Percentiles rank a stretch among this genome's conserved stretches.
Evolutionary conservation across 2,113 vertebrate species (phyloP).

Genomic region (Dipodomys spectabilis): DNA sequence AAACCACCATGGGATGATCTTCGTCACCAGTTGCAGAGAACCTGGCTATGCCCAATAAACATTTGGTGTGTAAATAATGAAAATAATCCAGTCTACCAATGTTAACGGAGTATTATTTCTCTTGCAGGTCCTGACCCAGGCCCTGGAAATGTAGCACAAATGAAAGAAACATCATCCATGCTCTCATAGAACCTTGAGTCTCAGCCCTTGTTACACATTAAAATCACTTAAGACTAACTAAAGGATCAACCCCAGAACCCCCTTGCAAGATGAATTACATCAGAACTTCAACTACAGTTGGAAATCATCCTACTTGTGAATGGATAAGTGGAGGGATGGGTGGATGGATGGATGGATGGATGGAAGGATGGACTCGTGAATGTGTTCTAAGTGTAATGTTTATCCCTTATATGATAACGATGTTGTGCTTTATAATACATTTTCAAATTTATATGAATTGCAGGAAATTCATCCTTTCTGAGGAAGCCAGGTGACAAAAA

Average conservation of each 20-base stretch:
- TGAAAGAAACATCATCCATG: not conserved
- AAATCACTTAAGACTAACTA: not conserved
- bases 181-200: not conserved
- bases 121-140: not conserved
- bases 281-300: not conserved
- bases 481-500: not conserved
- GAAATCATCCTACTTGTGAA: not conserved
- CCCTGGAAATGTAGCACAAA: not conserved
- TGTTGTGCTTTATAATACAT: not conserved
- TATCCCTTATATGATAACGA: not conserved
- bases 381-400: not conserved
- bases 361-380: not conserved
- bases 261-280: not conserved
- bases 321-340: not conserved
- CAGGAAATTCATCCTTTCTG: not conserved
- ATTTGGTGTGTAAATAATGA: not conserved
- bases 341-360: not conserved
- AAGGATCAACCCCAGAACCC: not conserved
- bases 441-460: not conserved
- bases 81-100: not conserved
- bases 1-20: not conserved
- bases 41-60: not conserved
- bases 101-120: not conserved
- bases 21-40: not conserved
- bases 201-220: not conserved